phyloP scores from a whole-genome alignment of 2,113 vertebrate genomes.

The Notiomystis cincta region DNA sequence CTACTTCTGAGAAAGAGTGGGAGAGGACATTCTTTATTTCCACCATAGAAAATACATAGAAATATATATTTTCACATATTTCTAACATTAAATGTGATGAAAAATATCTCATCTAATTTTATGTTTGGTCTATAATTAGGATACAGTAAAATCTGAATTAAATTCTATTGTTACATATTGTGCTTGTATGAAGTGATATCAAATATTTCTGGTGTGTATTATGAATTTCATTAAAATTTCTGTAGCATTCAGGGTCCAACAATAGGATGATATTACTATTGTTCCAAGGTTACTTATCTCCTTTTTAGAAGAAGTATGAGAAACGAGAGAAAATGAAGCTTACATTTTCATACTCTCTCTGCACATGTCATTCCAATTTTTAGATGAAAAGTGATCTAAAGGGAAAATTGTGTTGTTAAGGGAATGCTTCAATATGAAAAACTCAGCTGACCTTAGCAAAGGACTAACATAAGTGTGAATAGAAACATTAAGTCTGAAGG shows the following conservation, averaged over 20 bases:
- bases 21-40: not conserved
- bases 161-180: not conserved
- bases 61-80: not conserved
- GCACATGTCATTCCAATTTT: not conserved
- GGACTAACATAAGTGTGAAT: not conserved
- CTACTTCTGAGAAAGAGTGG: not conserved
- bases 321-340: not conserved
- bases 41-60: no score
- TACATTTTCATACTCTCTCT: not conserved
- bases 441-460: not conserved
- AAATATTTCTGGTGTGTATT: not conserved
- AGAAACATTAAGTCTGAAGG: not conserved
- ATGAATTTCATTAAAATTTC: not conserved
- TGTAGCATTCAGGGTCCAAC: not conserved
- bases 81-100: not conserved
- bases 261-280: not conserved
- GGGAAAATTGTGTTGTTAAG: not conserved
- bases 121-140: not conserved
- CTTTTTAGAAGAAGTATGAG: not conserved
- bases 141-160: not conserved
- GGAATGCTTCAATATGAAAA: not conserved
- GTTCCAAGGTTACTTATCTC: not conserved
- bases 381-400: not conserved
- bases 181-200: not conserved
- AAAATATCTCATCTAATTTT: not conserved